These are phyloP conservation scores for Varecia variegata DNA, from an alignment of 2,797 vertebrate species.

Conservation along the genomic window DNA sequence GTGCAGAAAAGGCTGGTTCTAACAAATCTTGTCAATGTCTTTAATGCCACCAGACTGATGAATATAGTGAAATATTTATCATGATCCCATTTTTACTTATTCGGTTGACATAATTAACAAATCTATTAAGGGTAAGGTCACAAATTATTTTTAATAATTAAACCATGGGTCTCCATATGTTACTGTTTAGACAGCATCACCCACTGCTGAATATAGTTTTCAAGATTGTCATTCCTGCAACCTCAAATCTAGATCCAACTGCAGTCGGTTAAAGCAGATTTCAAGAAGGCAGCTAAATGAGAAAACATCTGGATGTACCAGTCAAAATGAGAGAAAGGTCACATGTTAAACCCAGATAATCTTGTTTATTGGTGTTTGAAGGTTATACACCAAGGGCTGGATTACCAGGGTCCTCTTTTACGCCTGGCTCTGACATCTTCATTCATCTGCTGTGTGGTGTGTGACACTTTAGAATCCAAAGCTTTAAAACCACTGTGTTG, in stretches of 20 bases:
- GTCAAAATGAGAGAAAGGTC: constrained; percentile 84
- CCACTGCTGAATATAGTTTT: constrained; percentile 58
- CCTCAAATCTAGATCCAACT: constrained; percentile 78
- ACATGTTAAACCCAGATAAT: constrained; percentile 84
- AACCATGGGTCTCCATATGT: constrained; percentile 50
- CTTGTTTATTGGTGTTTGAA: constrained; percentile 80
- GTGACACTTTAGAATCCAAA: constrained; percentile 63
- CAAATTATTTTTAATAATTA: constrained; percentile 76
- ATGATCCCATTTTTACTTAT: constrained; percentile 63
- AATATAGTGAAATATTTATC: constrained; percentile 53
- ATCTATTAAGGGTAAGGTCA: constrained; percentile 74
- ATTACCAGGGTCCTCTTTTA: constrained; percentile 79
- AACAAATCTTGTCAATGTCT: constrained; percentile 70
- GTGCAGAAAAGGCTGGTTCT: constrained; percentile 62
- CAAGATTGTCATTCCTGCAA: constrained; percentile 76
- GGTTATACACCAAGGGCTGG: constrained; percentile 81
- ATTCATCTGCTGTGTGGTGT: constrained; percentile 71
- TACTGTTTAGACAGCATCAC: constrained; percentile 58
- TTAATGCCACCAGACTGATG: constrained; percentile 77
- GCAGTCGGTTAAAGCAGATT: constrained; percentile 77
- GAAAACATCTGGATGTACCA: constrained; percentile 84
- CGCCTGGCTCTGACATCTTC: constrained; percentile 64
- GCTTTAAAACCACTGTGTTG: not conserved
- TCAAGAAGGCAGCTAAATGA: constrained; percentile 80
- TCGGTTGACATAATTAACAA: constrained; percentile 72